Conservation (phyloP, 2,888 invertebrate species). For the Toxonevra muliebris region DNA sequence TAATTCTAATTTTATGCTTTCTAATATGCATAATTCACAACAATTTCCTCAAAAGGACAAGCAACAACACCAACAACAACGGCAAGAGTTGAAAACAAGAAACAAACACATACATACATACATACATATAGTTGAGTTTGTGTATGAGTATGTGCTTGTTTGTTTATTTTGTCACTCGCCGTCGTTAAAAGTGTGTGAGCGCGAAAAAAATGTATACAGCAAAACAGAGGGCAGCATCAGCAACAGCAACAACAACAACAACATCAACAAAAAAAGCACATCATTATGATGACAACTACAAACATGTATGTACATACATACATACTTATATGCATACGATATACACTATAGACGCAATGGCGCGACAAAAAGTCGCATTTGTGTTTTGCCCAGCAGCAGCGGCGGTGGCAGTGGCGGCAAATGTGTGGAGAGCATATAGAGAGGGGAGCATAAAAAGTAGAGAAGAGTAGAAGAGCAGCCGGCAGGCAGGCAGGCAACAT, state of each 20-base stretch:
- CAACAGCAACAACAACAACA: background rate
- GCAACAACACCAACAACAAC: no score
- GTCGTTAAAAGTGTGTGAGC: background rate
- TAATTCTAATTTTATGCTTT: no score
- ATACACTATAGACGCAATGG: conserved; percentile 35
- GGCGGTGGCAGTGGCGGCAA: background rate
- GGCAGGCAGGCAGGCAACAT: conserved; percentile 1
- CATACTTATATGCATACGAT: background rate
- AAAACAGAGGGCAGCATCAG: background rate
- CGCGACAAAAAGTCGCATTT: conserved; percentile 36
- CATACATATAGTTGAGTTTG: background rate
- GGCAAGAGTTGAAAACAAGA: background rate
- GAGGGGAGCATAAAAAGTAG: conserved; percentile 22
- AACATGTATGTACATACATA: no score
- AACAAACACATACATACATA: background rate
- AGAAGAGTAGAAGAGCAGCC: conserved; percentile 9
- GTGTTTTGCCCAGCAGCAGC: conserved; percentile 2
- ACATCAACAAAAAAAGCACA: conserved; percentile 12
- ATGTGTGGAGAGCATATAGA: conserved; percentile 12
- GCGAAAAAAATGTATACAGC: background rate
- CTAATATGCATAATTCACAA: no score
- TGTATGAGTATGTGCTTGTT: background rate
- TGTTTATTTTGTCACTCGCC: background rate
- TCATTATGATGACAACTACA: conserved; percentile 22
- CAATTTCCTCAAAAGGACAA: no score